Evolutionary conservation across 2,888 invertebrate genomes (phyloP), one percentile per base, ranked within the genome.

Genomic region (Chrysina gloriosa): DNA sequence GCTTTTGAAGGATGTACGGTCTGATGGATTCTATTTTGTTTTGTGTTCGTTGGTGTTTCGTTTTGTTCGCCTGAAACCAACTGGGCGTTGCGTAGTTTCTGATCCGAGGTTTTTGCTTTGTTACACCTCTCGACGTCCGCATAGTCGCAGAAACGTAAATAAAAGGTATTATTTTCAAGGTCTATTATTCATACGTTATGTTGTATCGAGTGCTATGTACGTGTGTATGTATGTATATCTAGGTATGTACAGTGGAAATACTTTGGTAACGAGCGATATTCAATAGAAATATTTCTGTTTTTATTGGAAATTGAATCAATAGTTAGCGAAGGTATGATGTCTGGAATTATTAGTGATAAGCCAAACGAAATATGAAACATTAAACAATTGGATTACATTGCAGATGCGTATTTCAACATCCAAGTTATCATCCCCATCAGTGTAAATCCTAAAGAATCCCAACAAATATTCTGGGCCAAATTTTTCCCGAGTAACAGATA

Each of bases 1-100:
- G 39, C 58, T 39, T 39, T 39, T 58, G 39, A 58, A 58, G 58
- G 58, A 58, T 58, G 58, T 58, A 58, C 58, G 58, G 58, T 58
- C 58, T 58, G 58, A 58, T 58, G 39, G 58, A 58, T 58, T 36
- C 39, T 27, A 25, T 39, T 39, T 14, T 56, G 56, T 39, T 56
- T 58, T 58, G 3, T 23, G 39, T 58, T 42, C 58, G 58, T 36
- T 11, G 58, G 39, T 42, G 58, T 58, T 58, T 56, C 25, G 27
- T 39, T 36, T 39, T 27, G 27, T 50, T 50, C 29, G 50, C 31
- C 39, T 58, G 14, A 39, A 58, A 58, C 42, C 58, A 39, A 25
- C 58, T 25, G 39, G 39, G 58, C 58, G 39, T 58, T 58, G 7
- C 39, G 58, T 39, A 25, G 58, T 58, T 58, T 39, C 25, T 27